Evolutionary conservation across 2,113 vertebrate species (phyloP).

Genomic region (Callipepla californica): DNA sequence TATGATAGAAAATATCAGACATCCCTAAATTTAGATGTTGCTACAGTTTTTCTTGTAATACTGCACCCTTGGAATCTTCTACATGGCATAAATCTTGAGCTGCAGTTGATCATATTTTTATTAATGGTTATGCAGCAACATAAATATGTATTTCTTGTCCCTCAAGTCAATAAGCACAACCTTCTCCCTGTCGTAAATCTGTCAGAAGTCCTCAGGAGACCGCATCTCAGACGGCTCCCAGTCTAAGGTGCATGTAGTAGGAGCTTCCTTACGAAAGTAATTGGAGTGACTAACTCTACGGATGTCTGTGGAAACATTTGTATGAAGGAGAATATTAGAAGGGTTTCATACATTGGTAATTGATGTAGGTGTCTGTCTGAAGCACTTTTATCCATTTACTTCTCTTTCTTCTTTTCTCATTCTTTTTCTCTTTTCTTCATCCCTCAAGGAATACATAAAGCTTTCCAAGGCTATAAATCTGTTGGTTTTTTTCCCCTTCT

Average conservation of each 20-base stretch:
- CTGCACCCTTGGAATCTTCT: not conserved
- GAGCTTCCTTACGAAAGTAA: not conserved
- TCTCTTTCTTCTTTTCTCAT: not conserved
- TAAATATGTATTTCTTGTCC: not conserved
- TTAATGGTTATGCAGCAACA: not conserved
- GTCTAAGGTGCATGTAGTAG: not conserved
- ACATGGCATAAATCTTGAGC: not conserved
- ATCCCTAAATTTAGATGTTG: not conserved
- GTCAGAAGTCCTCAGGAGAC: not conserved
- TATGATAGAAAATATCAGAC: not conserved
- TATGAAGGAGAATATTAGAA: not conserved
- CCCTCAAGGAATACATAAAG: not conserved
- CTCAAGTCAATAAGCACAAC: not conserved
- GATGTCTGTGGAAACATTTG: not conserved
- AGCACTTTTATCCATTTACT: not conserved
- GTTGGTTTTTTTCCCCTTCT: not conserved
- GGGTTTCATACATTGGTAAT: not conserved
- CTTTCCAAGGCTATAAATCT: not conserved
- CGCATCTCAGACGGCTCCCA: not conserved
- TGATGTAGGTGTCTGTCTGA: not conserved
- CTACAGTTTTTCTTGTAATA: not conserved
- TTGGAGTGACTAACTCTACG: not conserved
- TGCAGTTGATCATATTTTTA: not conserved
- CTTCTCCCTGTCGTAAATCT: not conserved
- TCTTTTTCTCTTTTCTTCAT: not conserved